These are phyloP conservation scores for Helobdella robusta DNA, from an alignment of 2,888 invertebrate genomes.

Conservation along the genomic window DNA sequence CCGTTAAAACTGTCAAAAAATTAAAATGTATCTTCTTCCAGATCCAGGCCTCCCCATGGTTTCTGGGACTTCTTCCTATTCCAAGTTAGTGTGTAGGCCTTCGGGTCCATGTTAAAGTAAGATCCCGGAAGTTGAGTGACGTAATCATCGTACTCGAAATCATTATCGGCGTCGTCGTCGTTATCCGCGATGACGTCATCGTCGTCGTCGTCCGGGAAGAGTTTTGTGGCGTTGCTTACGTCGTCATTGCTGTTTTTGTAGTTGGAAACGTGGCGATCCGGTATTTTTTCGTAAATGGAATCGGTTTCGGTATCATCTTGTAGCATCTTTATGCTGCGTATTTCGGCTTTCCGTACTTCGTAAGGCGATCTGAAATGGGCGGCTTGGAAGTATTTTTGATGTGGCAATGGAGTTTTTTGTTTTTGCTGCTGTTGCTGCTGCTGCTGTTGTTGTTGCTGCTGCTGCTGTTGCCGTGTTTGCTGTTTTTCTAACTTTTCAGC, in stretches of 20 bases:
- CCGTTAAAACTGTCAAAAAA: too few relatives aligned
- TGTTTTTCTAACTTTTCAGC: too few relatives aligned
- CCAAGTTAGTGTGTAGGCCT: slow-evolving; percentile 37
- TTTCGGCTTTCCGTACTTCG: slow-evolving; percentile 15
- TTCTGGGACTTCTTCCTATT: slow-evolving; percentile 24
- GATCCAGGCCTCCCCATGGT: slow-evolving; percentile 31
- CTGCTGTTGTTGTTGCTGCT: too few relatives aligned
- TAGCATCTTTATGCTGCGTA: slow-evolving; percentile 9
- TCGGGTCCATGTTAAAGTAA: slow-evolving; percentile 36
- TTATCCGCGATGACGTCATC: too few relatives aligned
- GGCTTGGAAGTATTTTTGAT: slow-evolving; percentile 22
- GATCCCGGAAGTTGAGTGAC: slow-evolving; percentile 34
- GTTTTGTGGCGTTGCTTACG: slow-evolving; percentile 19
- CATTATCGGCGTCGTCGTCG: slow-evolving; percentile 29
- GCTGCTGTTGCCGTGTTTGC: too few relatives aligned
- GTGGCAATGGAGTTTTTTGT: too few relatives aligned
- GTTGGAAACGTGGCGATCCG: neutral
- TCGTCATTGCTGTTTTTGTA: neutral
- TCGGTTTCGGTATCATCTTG: neutral
- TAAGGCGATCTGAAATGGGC: slow-evolving; percentile 27
- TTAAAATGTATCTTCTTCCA: neutral
- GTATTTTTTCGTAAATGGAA: neutral
- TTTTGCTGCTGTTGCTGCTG: too few relatives aligned
- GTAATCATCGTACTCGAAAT: slow-evolving; percentile 37
- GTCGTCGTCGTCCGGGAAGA: slow-evolving; percentile 29